Conservation (phyloP, 2,797 vertebrate genomes). For the Characodon lateralis region DNA sequence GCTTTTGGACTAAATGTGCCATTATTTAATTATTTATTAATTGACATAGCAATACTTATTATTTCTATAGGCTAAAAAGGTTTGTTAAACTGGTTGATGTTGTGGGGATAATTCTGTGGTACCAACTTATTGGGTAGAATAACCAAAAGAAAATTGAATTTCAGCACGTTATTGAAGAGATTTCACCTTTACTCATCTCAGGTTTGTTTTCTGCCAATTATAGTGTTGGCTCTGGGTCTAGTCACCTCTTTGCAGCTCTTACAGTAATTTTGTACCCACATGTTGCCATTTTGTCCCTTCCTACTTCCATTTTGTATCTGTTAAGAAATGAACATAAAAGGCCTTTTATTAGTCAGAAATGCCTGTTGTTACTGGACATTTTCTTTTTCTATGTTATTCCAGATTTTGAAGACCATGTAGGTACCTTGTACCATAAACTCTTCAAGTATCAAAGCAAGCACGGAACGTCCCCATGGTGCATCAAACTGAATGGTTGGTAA, state of each 20-base stretch:
- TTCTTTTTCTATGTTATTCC: no score
- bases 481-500: background rate
- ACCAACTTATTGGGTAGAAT: background rate
- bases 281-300: no score
- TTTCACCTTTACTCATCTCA: background rate
- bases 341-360: no score
- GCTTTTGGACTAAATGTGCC: background rate
- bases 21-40: no score
- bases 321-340: no score
- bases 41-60: background rate
- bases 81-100: background rate
- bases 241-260: background rate
- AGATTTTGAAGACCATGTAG: no score
- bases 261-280: no score
- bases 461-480: no score
- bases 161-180: slow-evolving; percentile 17
- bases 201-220: background rate
- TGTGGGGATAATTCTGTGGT: background rate
- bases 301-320: no score
- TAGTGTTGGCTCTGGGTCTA: background rate
- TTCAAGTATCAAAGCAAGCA: no score
- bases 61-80: background rate
- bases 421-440: no score
- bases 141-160: background rate
- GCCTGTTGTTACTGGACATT: no score